Base-by-base conservation (phyloP, 2,113 vertebrate genomes). In the Nerophis lumbriciformis region DNA sequence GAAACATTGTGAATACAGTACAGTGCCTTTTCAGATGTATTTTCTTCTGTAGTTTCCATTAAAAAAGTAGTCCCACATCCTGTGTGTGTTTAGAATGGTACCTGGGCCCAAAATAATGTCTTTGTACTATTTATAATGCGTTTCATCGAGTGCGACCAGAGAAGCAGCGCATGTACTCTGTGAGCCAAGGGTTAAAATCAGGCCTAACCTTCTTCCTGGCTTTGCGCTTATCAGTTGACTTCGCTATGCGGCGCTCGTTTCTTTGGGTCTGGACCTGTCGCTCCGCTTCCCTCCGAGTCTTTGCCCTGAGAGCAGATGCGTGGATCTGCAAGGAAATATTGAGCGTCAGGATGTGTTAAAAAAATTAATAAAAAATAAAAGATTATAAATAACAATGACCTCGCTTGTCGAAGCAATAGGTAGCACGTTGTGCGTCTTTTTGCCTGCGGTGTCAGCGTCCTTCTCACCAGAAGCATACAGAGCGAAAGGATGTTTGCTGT, bases 161-260 rank as follows among this genome's bases (percentile, higher is more conserved):
- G 75, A 94, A 99, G 87, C 94, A 95, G 63, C 93, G 88, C 96
- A 97, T 99, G 54, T 98, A 98, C 73, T 98, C 96, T 0, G 95
- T 97, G 85, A 98, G 83, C 95, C 96, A 98, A 0, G 94, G 94
- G 77, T 93, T 93, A 48, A 93, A 95, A 6, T 91, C 79, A 0
- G 90, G 83, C 42, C 88, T 63, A 8, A 88, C 56, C 56, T 68
- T 13, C 75, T 86, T 91, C 5, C 65, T 84, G 54, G 78, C 70
- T 67, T 77, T 92, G 44, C 90, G 90, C 61, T 76, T 64, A 16
- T 95, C 91, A 8, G 80, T 92, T 0, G 94, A 94, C 38, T 85
- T 90, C 1, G 90, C 90, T 10, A 90, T 87, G 8, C 79, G 72
- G 36, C 89, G 85, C 70, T 93, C 93, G 0, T 82, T 56, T 2